These are phyloP conservation scores for Xenentodon cancila DNA, from an alignment of 2,797 vertebrate genomes.

Conservation along the genomic window DNA sequence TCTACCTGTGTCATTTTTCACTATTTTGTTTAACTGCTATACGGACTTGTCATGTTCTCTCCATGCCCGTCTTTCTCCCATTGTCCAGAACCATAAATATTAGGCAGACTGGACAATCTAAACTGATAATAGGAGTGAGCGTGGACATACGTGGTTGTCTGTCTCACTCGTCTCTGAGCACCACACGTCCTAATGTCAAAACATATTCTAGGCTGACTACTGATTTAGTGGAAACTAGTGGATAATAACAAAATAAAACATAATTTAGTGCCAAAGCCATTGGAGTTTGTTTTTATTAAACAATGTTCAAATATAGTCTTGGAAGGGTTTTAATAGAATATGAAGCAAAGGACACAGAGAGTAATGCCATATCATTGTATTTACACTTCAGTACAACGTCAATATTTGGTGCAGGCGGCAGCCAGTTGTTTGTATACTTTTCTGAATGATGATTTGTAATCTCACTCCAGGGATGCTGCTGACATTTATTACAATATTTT, in stretches of 20 bases:
- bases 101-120: too few relatives aligned
- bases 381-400: conserved; percentile 48
- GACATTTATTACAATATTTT: conserved; percentile 38
- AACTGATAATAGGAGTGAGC: too few relatives aligned
- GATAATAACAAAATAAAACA: too few relatives aligned
- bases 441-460: conserved; percentile 49
- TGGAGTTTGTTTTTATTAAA: conserved; percentile 48
- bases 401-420: conserved; percentile 41
- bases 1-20: too few relatives aligned
- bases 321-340: conserved; percentile 42
- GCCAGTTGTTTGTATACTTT: conserved; percentile 59
- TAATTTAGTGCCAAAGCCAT: conserved; percentile 36
- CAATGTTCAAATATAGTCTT: conserved; percentile 47
- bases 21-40: too few relatives aligned
- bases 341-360: too few relatives aligned
- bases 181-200: background rate
- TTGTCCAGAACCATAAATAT: too few relatives aligned
- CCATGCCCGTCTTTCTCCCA: too few relatives aligned
- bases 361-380: conserved; percentile 12
- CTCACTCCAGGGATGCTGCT: conserved; percentile 40
- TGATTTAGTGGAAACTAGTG: conserved; percentile 23
- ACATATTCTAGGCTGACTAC: background rate
- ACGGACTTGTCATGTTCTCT: too few relatives aligned
- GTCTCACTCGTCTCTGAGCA: too few relatives aligned
- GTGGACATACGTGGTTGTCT: too few relatives aligned